phyloP scores from a whole-genome alignment of 1,140 invertebrate species.

The Cydia amplana region DNA sequence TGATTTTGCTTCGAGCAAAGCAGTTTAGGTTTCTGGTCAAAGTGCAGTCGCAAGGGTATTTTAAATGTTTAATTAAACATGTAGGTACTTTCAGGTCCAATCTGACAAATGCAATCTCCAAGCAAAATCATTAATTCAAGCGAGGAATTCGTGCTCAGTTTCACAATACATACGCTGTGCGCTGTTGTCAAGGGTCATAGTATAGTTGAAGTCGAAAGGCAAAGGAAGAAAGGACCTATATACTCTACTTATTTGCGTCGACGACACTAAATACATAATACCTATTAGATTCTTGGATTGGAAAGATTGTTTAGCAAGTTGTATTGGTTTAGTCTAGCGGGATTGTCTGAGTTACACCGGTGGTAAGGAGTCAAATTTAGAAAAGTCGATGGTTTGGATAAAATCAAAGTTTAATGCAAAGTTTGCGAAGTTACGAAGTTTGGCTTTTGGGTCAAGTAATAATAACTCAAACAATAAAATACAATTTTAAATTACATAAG shows the following conservation, averaged over 20 bases:
- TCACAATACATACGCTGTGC: not conserved
- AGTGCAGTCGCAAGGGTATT: not conserved
- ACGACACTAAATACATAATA: too few relatives aligned
- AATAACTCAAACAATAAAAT: not conserved
- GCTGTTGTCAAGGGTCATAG: not conserved
- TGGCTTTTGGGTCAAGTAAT: not conserved
- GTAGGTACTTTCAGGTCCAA: not conserved
- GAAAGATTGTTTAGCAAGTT: not conserved
- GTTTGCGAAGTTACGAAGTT: not conserved
- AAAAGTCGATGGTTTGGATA: too few relatives aligned
- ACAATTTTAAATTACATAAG: not conserved
- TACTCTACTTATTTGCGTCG: too few relatives aligned
- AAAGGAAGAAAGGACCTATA: too few relatives aligned
- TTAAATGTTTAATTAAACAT: conserved; percentile 5
- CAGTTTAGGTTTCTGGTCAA: too few relatives aligned
- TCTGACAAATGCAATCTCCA: not conserved
- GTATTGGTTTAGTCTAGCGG: conserved; percentile 6
- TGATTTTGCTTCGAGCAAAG: too few relatives aligned
- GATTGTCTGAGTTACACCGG: not conserved
- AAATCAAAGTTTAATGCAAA: too few relatives aligned
- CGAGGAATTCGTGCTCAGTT: not conserved
- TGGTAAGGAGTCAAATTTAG: not conserved
- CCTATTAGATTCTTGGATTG: not conserved
- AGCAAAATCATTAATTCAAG: not conserved
- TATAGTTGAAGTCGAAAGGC: too few relatives aligned